Evolutionary conservation across 2,888 invertebrate species (phyloP), one percentile per base, ranked within the genome.

Genomic region (Campoplex nolae): DNA sequence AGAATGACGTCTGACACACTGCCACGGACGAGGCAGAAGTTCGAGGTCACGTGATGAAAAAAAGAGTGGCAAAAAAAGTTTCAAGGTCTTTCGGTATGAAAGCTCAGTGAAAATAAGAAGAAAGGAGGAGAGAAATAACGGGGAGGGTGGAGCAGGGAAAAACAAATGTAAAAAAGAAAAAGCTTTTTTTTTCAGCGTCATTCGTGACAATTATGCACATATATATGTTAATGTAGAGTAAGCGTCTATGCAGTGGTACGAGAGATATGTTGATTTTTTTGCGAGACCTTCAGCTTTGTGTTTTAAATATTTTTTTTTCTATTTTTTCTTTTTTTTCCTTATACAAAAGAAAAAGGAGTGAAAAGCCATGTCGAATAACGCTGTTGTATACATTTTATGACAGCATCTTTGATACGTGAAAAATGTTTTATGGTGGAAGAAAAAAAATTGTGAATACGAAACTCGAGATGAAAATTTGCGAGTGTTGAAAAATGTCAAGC

Each of bases 51-150:
- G 23, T 23, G 51, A 70, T 65, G 68, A 76, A 58, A 23, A 28
- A 80, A 83, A 68, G 38, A 38, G 35, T 51, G 56, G 38, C 71
- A 75, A 75, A 81, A 85, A 84, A 76, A 73, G 51, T 84, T 80
- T 86, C 83, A 67, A 77, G 81, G 74, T 74, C 81, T 51, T 74
- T 32, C 56, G 28, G 42, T 51, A 28, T 38, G 6, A 35, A 65
- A 77, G 67, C 77, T 54, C 13, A 35, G 51, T 23, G 45, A 54
- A 38, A 65, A 76, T 76, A 4, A 77, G 48, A 51, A 28, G 48
- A 32, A 58, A 32, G 42, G 16, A 51, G 35, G 7, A 28, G n/a
- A 35, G 6, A 28, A 51, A 23, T 23, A 51, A 48, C 16, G 65
- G 35, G 32, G 18, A 48, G 32, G 18, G 65, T 65, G 51, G 42